Percentiles rank a stretch among this genome's conserved stretches.
phyloP scores from a whole-genome alignment of 2,797 vertebrate genomes.

The Galago senegalensis region DNA sequence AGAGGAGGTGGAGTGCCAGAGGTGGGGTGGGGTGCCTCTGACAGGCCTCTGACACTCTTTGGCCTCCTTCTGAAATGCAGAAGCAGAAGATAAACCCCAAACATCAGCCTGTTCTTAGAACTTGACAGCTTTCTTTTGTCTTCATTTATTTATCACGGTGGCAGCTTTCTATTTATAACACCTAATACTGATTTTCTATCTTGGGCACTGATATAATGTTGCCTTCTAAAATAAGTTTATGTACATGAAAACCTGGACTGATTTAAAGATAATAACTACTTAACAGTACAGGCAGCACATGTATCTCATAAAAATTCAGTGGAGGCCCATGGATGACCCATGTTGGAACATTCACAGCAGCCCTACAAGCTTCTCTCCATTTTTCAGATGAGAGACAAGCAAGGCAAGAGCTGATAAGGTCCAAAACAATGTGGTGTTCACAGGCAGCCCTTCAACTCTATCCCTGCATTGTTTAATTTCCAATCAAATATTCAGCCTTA shows the following conservation, averaged over 20 bases:
- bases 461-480: neutral
- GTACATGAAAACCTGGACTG: slow-evolving; percentile 19
- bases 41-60: neutral
- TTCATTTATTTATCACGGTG: slow-evolving; percentile 20
- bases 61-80: neutral
- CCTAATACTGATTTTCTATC: slow-evolving; percentile 38
- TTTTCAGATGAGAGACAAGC: neutral
- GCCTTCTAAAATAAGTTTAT: slow-evolving; percentile 49
- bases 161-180: slow-evolving; percentile 47
- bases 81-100: neutral
- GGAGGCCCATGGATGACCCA: neutral
- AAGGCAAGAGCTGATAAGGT: neutral
- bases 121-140: neutral
- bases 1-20: neutral
- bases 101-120: neutral
- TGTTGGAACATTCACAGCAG: neutral
- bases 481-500: neutral
- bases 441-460: neutral
- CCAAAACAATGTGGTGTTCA: fast-evolving
- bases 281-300: neutral
- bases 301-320: neutral
- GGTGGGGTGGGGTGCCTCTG: fast-evolving
- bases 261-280: neutral
- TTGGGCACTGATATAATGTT: neutral
- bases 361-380: neutral